phyloP scores from a whole-genome alignment of 2,797 vertebrate species.

The Threskiornis aethiopicus region DNA sequence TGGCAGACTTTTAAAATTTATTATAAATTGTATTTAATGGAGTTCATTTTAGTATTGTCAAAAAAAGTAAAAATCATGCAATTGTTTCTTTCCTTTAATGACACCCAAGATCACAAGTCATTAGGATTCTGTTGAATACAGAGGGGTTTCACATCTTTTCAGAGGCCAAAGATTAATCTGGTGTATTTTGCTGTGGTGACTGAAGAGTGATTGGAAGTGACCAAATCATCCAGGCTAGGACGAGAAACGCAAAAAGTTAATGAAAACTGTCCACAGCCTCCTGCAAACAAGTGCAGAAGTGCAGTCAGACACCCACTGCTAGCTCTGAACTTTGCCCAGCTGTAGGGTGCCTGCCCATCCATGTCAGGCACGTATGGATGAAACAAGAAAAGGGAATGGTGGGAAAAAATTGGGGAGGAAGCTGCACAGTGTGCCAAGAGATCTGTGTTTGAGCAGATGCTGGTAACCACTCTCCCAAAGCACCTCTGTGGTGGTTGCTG shows the following conservation, averaged over 20 bases:
- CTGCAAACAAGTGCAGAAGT: neutral
- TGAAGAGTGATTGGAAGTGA: neutral
- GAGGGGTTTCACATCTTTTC: neutral
- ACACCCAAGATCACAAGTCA: neutral
- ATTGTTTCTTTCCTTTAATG: neutral
- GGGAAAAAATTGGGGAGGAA: neutral
- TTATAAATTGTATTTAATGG: neutral
- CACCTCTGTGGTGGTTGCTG: accelerated
- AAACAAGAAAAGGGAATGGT: neutral
- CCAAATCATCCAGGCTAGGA: neutral
- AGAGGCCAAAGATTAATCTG: neutral
- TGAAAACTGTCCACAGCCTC: neutral
- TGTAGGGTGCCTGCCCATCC: neutral
- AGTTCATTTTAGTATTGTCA: neutral
- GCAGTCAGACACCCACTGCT: neutral
- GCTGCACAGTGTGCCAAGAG: neutral
- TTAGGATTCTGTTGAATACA: neutral
- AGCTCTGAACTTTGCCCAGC: neutral
- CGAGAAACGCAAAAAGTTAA: neutral
- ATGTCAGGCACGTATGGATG: neutral
- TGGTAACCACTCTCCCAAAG: neutral
- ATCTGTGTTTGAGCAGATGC: neutral
- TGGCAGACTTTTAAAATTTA: neutral
- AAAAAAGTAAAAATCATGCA: neutral
- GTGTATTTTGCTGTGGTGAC: neutral